Percentiles rank a stretch among this genome's conserved stretches.
phyloP scores from a whole-genome alignment of 2,797 vertebrate species.

The Fratercula arctica region DNA sequence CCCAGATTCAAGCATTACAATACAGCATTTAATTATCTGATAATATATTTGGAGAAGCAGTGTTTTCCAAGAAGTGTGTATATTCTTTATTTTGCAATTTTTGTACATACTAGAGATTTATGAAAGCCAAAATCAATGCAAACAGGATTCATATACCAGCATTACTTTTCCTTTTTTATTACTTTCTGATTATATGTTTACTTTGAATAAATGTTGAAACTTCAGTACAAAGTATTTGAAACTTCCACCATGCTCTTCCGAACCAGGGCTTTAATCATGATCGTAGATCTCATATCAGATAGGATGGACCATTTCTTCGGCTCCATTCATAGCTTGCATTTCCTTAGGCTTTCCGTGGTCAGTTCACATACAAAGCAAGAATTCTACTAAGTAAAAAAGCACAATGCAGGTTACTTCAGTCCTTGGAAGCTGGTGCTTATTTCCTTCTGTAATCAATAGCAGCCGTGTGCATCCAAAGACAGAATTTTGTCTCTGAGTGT shows the following conservation, averaged over 20 bases:
- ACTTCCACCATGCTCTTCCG: background rate
- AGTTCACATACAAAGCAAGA: background rate
- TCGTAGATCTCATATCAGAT: background rate
- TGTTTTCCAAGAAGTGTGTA: background rate
- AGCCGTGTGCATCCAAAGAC: background rate
- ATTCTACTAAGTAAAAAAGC: background rate
- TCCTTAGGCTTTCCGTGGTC: background rate
- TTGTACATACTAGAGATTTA: background rate
- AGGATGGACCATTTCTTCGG: background rate
- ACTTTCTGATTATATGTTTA: background rate
- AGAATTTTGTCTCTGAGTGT: background rate
- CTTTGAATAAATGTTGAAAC: background rate
- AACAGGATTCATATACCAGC: background rate
- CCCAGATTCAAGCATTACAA: background rate
- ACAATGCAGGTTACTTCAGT: background rate
- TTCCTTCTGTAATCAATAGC: background rate
- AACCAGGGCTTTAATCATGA: background rate
- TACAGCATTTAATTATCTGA: background rate
- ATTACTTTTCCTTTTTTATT: background rate
- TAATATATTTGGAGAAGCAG: background rate
- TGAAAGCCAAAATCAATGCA: background rate
- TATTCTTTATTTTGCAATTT: background rate
- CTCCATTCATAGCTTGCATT: background rate
- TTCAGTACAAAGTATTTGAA: background rate
- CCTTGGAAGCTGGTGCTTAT: background rate